Conservation (phyloP, 2,888 invertebrate genomes). For the Uloborus plumipes region DNA sequence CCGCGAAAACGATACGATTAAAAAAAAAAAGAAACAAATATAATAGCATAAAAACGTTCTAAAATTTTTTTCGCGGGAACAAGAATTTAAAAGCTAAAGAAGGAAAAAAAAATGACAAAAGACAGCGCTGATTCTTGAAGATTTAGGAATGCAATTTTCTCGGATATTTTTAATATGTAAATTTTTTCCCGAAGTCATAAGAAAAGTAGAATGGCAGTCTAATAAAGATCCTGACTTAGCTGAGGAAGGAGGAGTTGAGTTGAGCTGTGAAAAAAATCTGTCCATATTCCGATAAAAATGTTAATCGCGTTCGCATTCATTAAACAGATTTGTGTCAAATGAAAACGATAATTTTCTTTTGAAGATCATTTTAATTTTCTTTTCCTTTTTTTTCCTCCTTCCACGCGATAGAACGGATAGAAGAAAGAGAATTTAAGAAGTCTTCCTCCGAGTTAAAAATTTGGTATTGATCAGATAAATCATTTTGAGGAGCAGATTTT, state of each 20-base stretch:
- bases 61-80: neutral
- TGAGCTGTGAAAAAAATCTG: no score
- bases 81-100: neutral
- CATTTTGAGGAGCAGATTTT: no score
- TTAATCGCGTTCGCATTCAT: constrained; percentile 14
- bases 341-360: no score
- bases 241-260: neutral
- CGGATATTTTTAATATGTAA: constrained; percentile 42
- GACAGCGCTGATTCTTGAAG: neutral
- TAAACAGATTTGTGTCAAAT: no score
- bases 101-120: constrained; percentile 8
- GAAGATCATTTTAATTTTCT: no score
- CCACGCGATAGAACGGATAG: no score
- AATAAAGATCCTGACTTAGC: constrained; percentile 12
- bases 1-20: constrained; percentile 35
- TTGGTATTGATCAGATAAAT: no score
- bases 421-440: no score
- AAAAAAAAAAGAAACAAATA: constrained; percentile 12
- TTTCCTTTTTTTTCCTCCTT: no score
- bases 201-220: constrained; percentile 6
- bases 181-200: constrained; percentile 19
- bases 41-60: constrained; percentile 7
- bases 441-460: no score
- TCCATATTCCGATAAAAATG: constrained; percentile 18
- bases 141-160: constrained; percentile 22